phyloP scores from a whole-genome alignment of 2,113 vertebrate genomes.

The Nothobranchius kuhntae region DNA sequence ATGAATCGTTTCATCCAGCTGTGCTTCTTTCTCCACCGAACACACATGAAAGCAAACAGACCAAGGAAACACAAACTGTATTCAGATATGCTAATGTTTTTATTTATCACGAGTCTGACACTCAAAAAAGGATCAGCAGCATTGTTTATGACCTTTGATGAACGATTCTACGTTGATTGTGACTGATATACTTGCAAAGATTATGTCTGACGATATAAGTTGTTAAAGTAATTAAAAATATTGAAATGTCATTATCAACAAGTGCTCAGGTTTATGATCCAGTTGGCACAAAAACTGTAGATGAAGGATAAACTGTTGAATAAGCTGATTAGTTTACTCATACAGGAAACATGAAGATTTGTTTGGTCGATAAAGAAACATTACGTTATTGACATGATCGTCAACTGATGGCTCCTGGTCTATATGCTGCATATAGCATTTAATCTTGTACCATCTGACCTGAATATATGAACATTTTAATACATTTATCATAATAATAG shows the following conservation, averaged over 20 bases:
- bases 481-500: not conserved
- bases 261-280: not conserved
- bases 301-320: no score
- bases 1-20: constrained; percentile 1
- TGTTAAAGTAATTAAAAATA: not conserved
- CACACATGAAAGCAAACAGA: constrained; percentile 9
- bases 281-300: not conserved
- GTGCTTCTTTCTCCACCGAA: constrained; percentile 18
- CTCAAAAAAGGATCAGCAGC: constrained; percentile 6
- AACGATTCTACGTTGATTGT: constrained; percentile 15
- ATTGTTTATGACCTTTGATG: not conserved
- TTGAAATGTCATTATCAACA: not conserved
- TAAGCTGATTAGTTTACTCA: no score
- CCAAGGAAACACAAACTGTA: constrained; percentile 6
- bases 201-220: not conserved
- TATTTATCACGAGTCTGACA: not conserved
- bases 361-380: no score
- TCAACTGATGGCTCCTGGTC: not conserved
- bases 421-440: not conserved
- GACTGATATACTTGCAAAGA: constrained; percentile 6
- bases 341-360: no score
- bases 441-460: not conserved
- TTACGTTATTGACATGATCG: not conserved
- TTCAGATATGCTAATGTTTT: constrained; percentile 16
- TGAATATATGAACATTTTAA: not conserved